These are phyloP conservation scores for Drosophila subquinaria DNA, from an alignment of 2,888 invertebrate species.

Conservation along the genomic window DNA sequence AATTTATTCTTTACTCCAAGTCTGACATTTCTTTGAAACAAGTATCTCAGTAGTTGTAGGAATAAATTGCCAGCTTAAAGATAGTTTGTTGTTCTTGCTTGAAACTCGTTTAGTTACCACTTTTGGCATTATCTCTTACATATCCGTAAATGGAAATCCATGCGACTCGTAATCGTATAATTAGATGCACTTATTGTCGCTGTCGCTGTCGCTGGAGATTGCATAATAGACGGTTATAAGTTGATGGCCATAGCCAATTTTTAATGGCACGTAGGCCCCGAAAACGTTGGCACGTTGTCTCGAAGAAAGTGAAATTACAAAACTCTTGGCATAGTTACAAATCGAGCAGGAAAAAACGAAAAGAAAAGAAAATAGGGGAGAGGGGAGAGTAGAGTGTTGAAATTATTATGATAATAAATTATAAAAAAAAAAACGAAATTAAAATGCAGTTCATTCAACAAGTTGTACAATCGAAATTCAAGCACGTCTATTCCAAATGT, in stretches of 20 bases:
- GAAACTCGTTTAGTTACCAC: slow-evolving; percentile 7
- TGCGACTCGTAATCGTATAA: slow-evolving; percentile 29
- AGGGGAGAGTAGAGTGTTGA: slow-evolving; percentile 20
- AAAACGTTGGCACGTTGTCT: slow-evolving; percentile 43
- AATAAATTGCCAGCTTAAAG: background rate
- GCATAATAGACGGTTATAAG: slow-evolving; percentile 51
- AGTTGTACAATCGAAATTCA: slow-evolving; percentile 41
- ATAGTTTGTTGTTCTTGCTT: background rate
- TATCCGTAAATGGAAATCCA: slow-evolving; percentile 21
- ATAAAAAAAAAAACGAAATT: slow-evolving; percentile 22
- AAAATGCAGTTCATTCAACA: slow-evolving; percentile 48
- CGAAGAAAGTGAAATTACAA: slow-evolving; percentile 78
- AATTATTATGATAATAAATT: slow-evolving; percentile 44
- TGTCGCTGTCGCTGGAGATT: slow-evolving; percentile 24
- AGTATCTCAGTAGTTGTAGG: background rate
- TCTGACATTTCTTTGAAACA: too few relatives aligned
- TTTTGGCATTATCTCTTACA: slow-evolving; percentile 11
- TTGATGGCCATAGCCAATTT: slow-evolving; percentile 60
- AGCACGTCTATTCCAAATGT: slow-evolving; percentile 32
- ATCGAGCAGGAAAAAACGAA: background rate
- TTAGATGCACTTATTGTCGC: slow-evolving; percentile 51
- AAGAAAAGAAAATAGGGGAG: too few relatives aligned
- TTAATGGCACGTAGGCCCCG: slow-evolving; percentile 64
- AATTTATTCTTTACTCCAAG: too few relatives aligned
- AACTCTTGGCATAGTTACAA: slow-evolving; percentile 50